Evolutionary conservation across 2,888 invertebrate species (phyloP).

Genomic region (Chaitophorus viminalis): DNA sequence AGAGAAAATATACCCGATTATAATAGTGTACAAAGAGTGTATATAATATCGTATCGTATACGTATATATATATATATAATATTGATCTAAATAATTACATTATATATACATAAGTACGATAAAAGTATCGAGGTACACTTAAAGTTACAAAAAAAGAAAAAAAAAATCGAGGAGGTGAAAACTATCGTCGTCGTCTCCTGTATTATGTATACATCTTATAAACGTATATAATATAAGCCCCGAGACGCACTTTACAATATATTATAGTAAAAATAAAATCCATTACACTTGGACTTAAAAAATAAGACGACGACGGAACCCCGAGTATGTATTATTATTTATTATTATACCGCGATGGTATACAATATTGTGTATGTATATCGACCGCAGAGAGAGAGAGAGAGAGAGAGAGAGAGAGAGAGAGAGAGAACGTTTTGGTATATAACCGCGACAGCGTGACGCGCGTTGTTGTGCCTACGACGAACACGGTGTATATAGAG

Average conservation of each 20-base stretch:
- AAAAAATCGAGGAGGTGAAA: background rate
- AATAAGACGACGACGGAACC: background rate
- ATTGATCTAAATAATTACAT: too few species aligned
- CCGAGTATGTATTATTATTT: background rate
- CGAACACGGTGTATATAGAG: background rate
- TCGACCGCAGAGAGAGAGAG: background rate
- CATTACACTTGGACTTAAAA: background rate
- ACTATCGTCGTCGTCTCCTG: background rate
- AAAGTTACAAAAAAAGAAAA: background rate
- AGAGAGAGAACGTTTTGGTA: background rate
- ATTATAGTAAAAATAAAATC: background rate
- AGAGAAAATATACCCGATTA: constrained; percentile 16
- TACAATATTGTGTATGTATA: background rate
- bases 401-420: background rate
- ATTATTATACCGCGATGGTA: background rate
- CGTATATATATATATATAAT: background rate
- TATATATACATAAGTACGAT: background rate
- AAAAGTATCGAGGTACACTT: constrained; percentile 22
- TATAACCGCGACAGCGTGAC: background rate
- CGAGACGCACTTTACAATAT: background rate
- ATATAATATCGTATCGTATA: background rate
- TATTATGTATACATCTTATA: background rate
- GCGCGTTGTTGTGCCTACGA: background rate
- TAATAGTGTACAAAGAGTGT: background rate
- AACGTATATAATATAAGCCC: background rate